phyloP scores from a whole-genome alignment of 2,797 vertebrate genomes.

The Perodicticus potto region DNA sequence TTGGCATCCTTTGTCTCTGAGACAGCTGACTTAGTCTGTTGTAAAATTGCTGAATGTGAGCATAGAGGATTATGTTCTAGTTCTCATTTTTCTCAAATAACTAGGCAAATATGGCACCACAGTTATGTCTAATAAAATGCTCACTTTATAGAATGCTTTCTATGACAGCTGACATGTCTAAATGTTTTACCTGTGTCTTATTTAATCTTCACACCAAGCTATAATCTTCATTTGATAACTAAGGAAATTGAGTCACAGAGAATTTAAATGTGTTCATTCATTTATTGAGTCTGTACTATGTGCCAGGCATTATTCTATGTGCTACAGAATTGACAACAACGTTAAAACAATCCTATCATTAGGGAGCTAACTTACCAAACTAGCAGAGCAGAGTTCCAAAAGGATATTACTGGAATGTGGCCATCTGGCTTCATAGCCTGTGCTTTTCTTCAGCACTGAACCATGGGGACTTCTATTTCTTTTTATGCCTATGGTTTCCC shows the following conservation, averaged over 20 bases:
- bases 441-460: not conserved
- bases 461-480: not conserved
- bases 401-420: not conserved
- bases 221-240: not conserved
- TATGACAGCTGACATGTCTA: not conserved
- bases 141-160: not conserved
- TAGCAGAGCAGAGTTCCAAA: too few species aligned
- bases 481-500: not conserved
- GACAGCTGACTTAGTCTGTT: not conserved
- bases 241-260: not conserved
- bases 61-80: not conserved
- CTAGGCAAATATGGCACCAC: not conserved
- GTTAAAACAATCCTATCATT: not conserved
- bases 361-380: not conserved
- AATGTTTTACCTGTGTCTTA: not conserved
- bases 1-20: not conserved
- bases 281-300: not conserved
- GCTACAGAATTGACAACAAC: not conserved
- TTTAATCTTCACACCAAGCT: not conserved
- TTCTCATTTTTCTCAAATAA: not conserved
- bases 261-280: not conserved
- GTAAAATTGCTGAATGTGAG: not conserved
- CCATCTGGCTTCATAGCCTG: not conserved
- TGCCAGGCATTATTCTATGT: not conserved
- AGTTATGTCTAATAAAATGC: not conserved